Percentiles rank a stretch among this genome's conserved stretches.
Evolutionary conservation across 2,888 invertebrate species (phyloP).

Genomic region (Seira ritae): DNA sequence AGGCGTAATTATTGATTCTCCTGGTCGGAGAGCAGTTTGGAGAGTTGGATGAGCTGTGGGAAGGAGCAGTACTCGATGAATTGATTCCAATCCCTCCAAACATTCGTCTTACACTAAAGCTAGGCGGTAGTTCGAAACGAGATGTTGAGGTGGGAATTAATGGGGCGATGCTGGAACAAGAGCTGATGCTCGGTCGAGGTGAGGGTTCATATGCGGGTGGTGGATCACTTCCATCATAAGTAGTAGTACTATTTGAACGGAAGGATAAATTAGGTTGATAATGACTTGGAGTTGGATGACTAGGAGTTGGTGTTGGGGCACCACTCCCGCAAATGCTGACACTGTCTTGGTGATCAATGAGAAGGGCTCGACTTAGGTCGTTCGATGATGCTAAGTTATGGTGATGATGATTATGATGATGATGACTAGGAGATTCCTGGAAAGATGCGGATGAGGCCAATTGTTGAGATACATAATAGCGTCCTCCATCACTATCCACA

Average conservation of each 20-base stretch:
- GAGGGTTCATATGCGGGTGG: constrained; percentile 56
- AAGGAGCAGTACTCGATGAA: background rate
- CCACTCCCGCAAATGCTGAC: constrained; percentile 20
- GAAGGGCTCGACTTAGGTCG: constrained; percentile 33
- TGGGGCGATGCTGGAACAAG: constrained; percentile 44
- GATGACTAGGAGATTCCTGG: constrained; percentile 69
- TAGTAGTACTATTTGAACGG: background rate
- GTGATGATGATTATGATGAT: constrained; percentile 34
- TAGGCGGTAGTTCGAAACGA: constrained; percentile 47
- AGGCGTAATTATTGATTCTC: constrained; percentile 12
- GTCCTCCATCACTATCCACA: constrained; percentile 4
- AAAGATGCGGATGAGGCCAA: constrained; percentile 44
- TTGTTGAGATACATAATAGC: constrained; percentile 42
- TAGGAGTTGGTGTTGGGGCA: constrained; percentile 17
- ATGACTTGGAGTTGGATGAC: constrained; percentile 19
- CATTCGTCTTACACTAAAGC: constrained; percentile 33
- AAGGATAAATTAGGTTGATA: background rate
- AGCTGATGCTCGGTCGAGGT: constrained; percentile 43
- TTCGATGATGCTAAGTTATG: constrained; percentile 13
- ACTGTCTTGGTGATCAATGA: constrained; percentile 38
- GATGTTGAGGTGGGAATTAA: constrained; percentile 42
- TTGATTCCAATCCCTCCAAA: constrained; percentile 32
- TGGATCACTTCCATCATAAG: constrained; percentile 28
- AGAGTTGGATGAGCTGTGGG: constrained; percentile 11
- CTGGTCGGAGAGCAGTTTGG: constrained; percentile 21